Conservation (phyloP, 2,888 invertebrate species). For the Norana najaformis region DNA sequence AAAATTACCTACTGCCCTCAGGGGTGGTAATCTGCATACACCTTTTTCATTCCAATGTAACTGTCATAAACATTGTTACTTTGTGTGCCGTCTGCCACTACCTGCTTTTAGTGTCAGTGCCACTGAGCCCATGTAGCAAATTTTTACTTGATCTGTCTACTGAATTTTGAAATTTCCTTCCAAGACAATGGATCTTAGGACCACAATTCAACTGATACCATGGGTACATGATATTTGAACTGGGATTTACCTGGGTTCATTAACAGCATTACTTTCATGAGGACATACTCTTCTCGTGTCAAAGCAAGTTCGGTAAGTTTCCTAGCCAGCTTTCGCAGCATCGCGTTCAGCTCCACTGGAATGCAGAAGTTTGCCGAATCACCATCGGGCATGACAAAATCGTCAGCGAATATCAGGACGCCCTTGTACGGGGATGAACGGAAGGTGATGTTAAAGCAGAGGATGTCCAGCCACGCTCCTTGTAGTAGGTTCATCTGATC, state of each 20-base stretch:
- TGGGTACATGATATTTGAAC: too few relatives aligned
- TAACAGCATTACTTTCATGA: slow-evolving; percentile 32
- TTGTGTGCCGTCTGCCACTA: too few relatives aligned
- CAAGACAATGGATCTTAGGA: too few relatives aligned
- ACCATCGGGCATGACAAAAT: slow-evolving; percentile 32
- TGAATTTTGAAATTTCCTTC: too few relatives aligned
- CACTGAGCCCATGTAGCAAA: too few relatives aligned
- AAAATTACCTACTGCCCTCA: neutral
- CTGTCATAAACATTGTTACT: neutral
- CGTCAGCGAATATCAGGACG: slow-evolving; percentile 33
- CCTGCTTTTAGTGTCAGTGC: too few relatives aligned
- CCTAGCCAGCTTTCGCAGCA: slow-evolving; percentile 32
- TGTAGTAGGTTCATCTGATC: slow-evolving; percentile 36
- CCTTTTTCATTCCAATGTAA: neutral
- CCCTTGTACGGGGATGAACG: slow-evolving; percentile 34
- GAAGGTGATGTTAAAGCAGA: slow-evolving; percentile 35
- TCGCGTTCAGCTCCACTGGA: slow-evolving; percentile 27
- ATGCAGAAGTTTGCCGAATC: slow-evolving; percentile 24
- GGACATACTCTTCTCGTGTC: slow-evolving; percentile 31
- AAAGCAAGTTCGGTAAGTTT: slow-evolving; percentile 32
- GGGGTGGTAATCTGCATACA: neutral
- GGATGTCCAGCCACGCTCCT: slow-evolving; percentile 35
- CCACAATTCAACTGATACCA: too few relatives aligned
- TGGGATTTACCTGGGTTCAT: slow-evolving; percentile 32
- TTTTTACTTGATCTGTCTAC: too few relatives aligned